Evolutionary conservation across 2,888 invertebrate genomes (phyloP), one percentile per base, ranked within the genome.

Genomic region (Netelia melanura): DNA sequence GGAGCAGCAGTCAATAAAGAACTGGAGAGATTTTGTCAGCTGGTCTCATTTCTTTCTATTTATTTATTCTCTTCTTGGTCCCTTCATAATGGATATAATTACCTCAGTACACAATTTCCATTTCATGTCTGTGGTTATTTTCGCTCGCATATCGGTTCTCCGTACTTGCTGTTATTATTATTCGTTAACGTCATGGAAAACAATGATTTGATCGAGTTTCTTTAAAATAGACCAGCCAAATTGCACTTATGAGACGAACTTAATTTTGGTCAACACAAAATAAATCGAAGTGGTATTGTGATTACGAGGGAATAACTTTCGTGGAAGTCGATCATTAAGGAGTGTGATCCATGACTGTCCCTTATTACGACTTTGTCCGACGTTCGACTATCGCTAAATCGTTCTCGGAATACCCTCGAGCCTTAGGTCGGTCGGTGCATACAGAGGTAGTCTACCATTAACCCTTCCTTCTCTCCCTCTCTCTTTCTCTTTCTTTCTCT

Each of bases 351-450:
- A 23, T 48, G 21, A 65, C 30, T 30, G 61, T 67, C n/a, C 30
- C 30, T 56, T 30, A n/a, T n/a, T 6, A 14, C 9, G 1, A 38
- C 3, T 11, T 77, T 48, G 58, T 11, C n/a, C 67, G 44, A 54
- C 11, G 56, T 56, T 43, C 52, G 58, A 44, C 48, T 25, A 48
- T 77, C 61, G n/a, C 43, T n/a, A 68, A 77, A 68, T 77, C 14
- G 17, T 61, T 70, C n/a, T 62, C 48, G 30, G 56, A 21, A 58
- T 48, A 21, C 17, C 48, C 64, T 30, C 17, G 61, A 68, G 23
- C 52, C 23, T 23, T 9, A 8, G 10, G 71, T 38, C 14, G 25
- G 64, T 38, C 52, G 64, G 64, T 82, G 65, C 58, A 67, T 48
- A 52, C 38, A 25, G 30, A 72, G 54, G 48, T 52, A 77, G n/a